Percentiles rank a stretch among this genome's conserved stretches.
Conservation (phyloP, 2,797 vertebrate genomes). For the Alca torda region DNA sequence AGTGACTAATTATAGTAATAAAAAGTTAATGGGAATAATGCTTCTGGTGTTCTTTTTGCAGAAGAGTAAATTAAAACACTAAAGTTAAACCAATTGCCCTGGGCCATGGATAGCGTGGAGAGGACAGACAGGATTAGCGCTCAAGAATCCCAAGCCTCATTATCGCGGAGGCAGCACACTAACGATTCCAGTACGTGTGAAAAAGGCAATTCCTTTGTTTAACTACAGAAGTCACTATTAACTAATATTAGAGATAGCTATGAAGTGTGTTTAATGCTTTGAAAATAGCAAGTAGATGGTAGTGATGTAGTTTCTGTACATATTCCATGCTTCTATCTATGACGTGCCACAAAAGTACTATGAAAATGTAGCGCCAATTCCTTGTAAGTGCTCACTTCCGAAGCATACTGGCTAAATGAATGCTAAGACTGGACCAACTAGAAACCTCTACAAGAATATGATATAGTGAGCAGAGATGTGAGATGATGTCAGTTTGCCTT, state of each 20-base stretch:
- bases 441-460: neutral
- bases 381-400: neutral
- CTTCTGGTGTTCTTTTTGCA: neutral
- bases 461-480: neutral
- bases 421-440: neutral
- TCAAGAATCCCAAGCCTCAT: neutral
- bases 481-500: neutral
- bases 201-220: neutral
- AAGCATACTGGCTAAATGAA: neutral
- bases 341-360: neutral
- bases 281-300: neutral
- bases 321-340: fast-evolving
- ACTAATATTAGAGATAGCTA: neutral
- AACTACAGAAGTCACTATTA: neutral
- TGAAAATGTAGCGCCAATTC: neutral
- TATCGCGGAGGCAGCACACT: neutral
- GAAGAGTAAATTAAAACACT: neutral
- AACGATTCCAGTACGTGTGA: neutral
- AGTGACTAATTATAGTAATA: constrained; percentile 22
- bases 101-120: neutral
- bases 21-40: constrained; percentile 25
- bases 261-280: neutral
- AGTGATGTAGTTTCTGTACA: neutral
- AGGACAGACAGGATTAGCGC: neutral
- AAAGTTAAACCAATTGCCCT: neutral